These are phyloP conservation scores for Eristalinus sepulchralis DNA, from an alignment of 2,888 invertebrate species.

Conservation along the genomic window DNA sequence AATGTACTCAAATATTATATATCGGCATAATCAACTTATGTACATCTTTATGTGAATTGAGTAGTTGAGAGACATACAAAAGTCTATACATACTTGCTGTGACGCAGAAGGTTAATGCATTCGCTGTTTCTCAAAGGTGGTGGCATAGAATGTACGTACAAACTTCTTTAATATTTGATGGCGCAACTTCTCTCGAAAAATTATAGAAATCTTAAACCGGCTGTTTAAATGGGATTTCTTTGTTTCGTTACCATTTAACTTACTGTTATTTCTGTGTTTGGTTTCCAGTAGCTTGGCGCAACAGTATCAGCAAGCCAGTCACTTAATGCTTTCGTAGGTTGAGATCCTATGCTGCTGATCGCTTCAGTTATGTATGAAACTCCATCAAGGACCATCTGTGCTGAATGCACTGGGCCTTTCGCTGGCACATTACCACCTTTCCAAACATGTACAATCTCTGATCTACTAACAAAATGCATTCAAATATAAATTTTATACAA, in stretches of 20 bases:
- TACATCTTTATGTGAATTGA: too few species aligned
- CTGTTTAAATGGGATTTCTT: too few species aligned
- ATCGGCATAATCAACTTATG: too few species aligned
- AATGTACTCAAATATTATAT: too few species aligned
- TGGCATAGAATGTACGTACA: too few species aligned
- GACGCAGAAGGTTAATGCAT: too few species aligned
- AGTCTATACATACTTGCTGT: too few species aligned
- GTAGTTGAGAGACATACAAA: too few species aligned
- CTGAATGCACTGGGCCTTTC: conserved; percentile 83
- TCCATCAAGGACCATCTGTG: conserved; percentile 85
- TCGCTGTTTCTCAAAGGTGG: too few species aligned
- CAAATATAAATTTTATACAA: neutral
- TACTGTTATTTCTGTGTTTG: conserved; percentile 88
- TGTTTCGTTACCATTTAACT: conserved; percentile 71
- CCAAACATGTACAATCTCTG: conserved; percentile 88
- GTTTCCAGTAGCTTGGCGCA: conserved; percentile 90
- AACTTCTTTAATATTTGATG: too few species aligned
- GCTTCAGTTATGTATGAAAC: conserved; percentile 85
- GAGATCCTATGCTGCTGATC: conserved; percentile 85
- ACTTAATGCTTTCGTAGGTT: conserved; percentile 86
- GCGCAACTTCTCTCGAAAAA: too few species aligned
- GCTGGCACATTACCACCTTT: conserved; percentile 82
- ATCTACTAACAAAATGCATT: conserved; percentile 75
- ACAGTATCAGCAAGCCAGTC: conserved; percentile 88
- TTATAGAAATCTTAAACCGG: too few species aligned